Conservation (phyloP, 2,888 invertebrate species). For the Didymodactylos carnosus region DNA sequence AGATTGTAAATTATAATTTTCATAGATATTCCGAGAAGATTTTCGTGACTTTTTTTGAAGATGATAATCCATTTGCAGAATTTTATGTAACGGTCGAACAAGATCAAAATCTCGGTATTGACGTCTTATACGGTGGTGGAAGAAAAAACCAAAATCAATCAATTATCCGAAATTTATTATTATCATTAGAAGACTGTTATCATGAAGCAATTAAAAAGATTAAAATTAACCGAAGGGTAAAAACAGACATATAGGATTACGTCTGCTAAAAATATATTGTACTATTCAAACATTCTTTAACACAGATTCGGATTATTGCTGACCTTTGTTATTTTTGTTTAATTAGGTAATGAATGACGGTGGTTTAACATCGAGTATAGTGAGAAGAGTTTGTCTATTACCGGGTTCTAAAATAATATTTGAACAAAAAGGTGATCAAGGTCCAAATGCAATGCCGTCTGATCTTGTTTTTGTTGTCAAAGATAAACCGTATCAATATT, state of each 20-base stretch:
- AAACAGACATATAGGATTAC: not conserved
- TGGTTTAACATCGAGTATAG: constrained; percentile 33
- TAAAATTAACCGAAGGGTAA: constrained; percentile 33
- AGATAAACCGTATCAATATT: constrained; percentile 32
- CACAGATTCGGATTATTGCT: too few species aligned
- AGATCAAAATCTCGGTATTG: constrained; percentile 34
- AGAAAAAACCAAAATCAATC: constrained; percentile 32
- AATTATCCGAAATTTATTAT: constrained; percentile 30
- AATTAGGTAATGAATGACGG: constrained; percentile 29
- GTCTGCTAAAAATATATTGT: too few species aligned
- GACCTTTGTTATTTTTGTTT: not conserved
- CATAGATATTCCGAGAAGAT: constrained; percentile 51
- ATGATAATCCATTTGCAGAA: constrained; percentile 53
- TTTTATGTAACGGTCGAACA: constrained; percentile 23
- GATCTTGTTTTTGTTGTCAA: constrained; percentile 35
- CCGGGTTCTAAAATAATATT: constrained; percentile 34
- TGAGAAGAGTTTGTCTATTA: constrained; percentile 35
- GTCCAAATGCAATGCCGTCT: constrained; percentile 34
- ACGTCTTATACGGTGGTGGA: constrained; percentile 30
- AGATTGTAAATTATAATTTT: constrained; percentile 31
- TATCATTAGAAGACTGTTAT: constrained; percentile 34
- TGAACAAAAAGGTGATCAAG: constrained; percentile 35
- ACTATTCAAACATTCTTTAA: too few species aligned
- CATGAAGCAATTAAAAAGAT: constrained; percentile 36
- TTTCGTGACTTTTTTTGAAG: constrained; percentile 69